Percentiles rank a stretch among this genome's conserved stretches.
Evolutionary conservation across 2,797 vertebrate species (phyloP).

Genomic region (Ambastaia sidthimunki): DNA sequence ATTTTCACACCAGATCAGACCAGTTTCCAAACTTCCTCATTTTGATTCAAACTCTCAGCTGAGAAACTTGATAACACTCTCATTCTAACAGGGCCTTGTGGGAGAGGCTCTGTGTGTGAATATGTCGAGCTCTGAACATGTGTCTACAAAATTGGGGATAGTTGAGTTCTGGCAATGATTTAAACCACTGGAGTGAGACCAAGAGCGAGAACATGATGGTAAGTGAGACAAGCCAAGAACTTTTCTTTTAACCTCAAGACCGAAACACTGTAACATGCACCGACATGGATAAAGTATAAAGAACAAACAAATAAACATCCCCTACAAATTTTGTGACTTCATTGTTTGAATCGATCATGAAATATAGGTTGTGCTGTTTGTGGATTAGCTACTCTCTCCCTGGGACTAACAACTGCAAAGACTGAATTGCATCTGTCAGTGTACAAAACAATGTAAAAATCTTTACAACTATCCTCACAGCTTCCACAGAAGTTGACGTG

Average conservation of each 20-base stretch:
- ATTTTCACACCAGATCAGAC: neutral
- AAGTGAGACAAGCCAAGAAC: slow-evolving; percentile 67
- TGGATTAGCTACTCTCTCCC: neutral
- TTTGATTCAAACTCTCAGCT: slow-evolving; percentile 23
- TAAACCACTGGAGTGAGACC: slow-evolving; percentile 24
- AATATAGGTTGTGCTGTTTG: neutral
- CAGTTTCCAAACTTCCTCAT: neutral
- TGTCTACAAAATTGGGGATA: slow-evolving; percentile 40
- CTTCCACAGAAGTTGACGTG: neutral
- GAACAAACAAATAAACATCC: slow-evolving; percentile 10
- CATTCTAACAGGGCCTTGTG: slow-evolving; percentile 33
- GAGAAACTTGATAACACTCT: slow-evolving; percentile 32
- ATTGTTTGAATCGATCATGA: neutral
- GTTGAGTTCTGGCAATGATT: slow-evolving; percentile 39
- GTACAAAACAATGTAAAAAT: neutral
- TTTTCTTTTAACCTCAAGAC: slow-evolving; percentile 10
- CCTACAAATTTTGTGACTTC: neutral
- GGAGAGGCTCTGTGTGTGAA: neutral
- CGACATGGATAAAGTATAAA: neutral
- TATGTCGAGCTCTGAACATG: slow-evolving; percentile 29
- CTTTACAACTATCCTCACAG: neutral
- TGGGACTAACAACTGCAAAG: neutral
- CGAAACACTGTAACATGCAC: neutral
- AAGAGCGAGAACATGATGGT: slow-evolving; percentile 49
- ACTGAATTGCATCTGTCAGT: neutral